These are phyloP conservation scores for Lineus longissimus DNA, from an alignment of 1,140 invertebrate genomes.

Conservation along the genomic window DNA sequence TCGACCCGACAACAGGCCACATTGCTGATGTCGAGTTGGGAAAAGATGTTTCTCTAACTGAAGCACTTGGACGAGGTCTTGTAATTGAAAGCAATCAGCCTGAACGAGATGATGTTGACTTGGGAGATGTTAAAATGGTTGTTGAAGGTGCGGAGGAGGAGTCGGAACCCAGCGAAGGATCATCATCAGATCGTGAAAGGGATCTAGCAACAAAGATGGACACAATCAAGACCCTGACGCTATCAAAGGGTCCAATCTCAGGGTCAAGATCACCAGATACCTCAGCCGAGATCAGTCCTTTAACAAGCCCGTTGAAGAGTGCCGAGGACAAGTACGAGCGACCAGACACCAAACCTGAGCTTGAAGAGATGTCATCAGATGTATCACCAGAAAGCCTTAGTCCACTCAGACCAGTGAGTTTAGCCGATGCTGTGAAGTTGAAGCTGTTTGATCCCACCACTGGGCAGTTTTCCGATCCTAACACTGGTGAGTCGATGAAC, in stretches of 20 bases:
- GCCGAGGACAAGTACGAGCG: background rate
- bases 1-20: slow-evolving; percentile 65
- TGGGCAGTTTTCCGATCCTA: slow-evolving; percentile 61
- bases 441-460: slow-evolving; percentile 71
- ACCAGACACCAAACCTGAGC: slow-evolving; percentile 1
- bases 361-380: slow-evolving; percentile 2
- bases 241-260: no score
- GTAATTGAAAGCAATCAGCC: slow-evolving; percentile 25
- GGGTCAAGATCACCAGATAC: no score
- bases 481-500: slow-evolving; percentile 9
- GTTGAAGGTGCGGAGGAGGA: no score
- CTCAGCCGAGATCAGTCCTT: no score
- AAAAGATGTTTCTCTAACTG: slow-evolving; percentile 23
- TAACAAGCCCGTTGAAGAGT: background rate
- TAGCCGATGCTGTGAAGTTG: slow-evolving; percentile 57
- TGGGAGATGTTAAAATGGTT: no score
- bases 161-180: no score
- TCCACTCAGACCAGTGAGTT: slow-evolving; percentile 12
- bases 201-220: no score
- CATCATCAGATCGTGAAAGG: no score
- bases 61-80: slow-evolving; percentile 48
- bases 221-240: no score
- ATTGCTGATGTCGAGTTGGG: background rate
- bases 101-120: no score
- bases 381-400: background rate